These are phyloP conservation scores for Rhinoraja longicauda DNA, from an alignment of 2,797 vertebrate genomes.

Conservation along the genomic window DNA sequence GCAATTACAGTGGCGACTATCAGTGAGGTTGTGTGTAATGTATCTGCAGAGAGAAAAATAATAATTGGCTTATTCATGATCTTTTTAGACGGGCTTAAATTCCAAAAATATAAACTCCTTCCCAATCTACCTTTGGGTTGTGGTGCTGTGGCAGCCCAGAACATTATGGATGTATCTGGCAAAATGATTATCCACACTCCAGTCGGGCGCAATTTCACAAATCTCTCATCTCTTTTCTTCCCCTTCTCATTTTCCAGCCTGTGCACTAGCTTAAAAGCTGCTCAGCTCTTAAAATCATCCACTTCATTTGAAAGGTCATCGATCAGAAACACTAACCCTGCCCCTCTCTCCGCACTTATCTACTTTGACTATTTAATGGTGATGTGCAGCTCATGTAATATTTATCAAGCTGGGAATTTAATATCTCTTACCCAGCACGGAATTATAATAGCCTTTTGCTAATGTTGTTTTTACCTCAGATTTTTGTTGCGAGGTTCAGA, in stretches of 20 bases:
- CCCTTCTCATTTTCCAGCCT: background rate
- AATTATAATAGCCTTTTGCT: background rate
- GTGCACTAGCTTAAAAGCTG: conserved; percentile 2
- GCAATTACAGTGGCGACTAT: background rate
- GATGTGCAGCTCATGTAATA: background rate
- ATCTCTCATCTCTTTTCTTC: background rate
- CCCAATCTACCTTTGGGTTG: background rate
- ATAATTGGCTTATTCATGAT: background rate
- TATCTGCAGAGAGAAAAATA: background rate
- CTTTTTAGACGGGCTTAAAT: background rate
- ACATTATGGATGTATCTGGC: background rate
- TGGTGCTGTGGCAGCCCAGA: background rate
- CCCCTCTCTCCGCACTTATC: background rate
- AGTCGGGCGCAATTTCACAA: background rate
- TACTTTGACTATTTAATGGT: background rate
- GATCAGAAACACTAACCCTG: background rate
- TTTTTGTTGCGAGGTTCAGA: background rate
- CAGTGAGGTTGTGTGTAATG: background rate
- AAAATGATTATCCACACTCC: background rate
- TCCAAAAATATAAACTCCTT: background rate
- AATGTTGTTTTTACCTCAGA: background rate
- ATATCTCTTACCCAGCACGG: background rate
- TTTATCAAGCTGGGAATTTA: background rate
- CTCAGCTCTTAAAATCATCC: background rate
- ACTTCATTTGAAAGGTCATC: background rate